These are phyloP conservation scores for Ophioderma brevispina DNA, from an alignment of 35 echinoderm and acorn worm genomes.

Conservation along the genomic window DNA sequence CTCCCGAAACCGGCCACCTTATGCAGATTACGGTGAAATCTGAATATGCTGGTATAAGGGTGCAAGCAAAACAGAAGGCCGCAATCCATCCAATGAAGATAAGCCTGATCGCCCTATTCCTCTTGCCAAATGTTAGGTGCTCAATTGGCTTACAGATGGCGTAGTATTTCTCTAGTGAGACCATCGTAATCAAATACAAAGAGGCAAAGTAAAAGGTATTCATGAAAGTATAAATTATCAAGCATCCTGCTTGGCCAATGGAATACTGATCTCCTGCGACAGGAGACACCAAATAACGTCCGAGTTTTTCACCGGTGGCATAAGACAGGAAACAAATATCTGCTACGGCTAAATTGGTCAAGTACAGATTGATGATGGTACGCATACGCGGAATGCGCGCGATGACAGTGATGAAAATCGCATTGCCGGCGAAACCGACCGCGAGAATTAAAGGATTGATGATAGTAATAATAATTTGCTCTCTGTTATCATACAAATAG, in stretches of 20 bases:
- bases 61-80: neutral
- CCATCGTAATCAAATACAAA: constrained; percentile 32
- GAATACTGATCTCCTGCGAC: constrained; percentile 20
- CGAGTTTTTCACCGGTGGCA: constrained; percentile 50
- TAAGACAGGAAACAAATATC: constrained; percentile 40
- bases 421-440: constrained; percentile 34
- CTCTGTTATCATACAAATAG: constrained; percentile 1
- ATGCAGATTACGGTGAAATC: neutral
- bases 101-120: constrained; percentile 24
- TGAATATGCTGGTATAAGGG: neutral
- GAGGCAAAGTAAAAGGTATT: constrained; percentile 30
- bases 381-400: constrained; percentile 37
- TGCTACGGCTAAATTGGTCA: constrained; percentile 49
- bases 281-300: neutral
- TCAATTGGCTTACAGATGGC: constrained; percentile 66
- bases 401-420: constrained; percentile 57
- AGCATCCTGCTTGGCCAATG: constrained; percentile 30
- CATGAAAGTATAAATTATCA: constrained; percentile 13
- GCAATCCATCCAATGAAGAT: constrained; percentile 39
- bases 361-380: constrained; percentile 55
- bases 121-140: constrained; percentile 28
- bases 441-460: constrained; percentile 41
- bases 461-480: constrained; percentile 33
- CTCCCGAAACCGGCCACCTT: neutral
- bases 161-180: constrained; percentile 19